phyloP scores from a whole-genome alignment of 2,113 vertebrate genomes.

The Electrona antarctica region DNA sequence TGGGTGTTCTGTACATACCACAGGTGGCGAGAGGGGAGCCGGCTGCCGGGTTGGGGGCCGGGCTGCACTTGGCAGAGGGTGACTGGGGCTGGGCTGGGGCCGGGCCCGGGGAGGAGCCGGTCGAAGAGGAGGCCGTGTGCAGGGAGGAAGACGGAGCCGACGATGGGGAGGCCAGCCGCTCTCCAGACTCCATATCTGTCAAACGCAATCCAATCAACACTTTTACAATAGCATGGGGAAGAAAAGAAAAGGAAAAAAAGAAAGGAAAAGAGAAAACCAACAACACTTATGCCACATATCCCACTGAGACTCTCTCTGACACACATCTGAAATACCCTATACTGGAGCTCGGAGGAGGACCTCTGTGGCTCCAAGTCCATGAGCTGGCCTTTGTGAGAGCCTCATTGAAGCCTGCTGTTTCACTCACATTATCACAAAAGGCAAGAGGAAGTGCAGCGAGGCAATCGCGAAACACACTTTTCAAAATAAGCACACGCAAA shows the following conservation, averaged over 20 bases:
- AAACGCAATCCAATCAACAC: slow-evolving; percentile 72
- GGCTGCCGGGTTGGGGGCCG: slow-evolving; percentile 68
- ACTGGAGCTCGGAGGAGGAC: background rate
- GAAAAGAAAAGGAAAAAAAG: background rate
- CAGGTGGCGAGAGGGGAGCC: slow-evolving; percentile 81
- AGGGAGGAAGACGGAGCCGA: slow-evolving; percentile 74
- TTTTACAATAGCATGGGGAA: slow-evolving; percentile 65
- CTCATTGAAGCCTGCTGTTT: background rate
- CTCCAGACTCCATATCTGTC: slow-evolving; percentile 93
- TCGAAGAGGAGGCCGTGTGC: slow-evolving; percentile 76
- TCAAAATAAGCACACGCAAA: background rate
- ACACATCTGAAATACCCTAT: slow-evolving; percentile 19
- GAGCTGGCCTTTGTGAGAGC: background rate
- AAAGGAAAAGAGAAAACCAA: background rate
- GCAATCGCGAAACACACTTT: background rate
- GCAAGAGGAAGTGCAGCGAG: background rate
- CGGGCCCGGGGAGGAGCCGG: slow-evolving; percentile 80
- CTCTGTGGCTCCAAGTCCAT: background rate
- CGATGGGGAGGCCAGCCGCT: slow-evolving; percentile 82
- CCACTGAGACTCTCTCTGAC: slow-evolving; percentile 21
- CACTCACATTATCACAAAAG: background rate
- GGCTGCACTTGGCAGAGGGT: slow-evolving; percentile 77
- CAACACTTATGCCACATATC: slow-evolving; percentile 10
- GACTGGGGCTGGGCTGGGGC: slow-evolving; percentile 75
- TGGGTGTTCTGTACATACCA: slow-evolving; percentile 70